Evolutionary conservation across 2,888 invertebrate species (phyloP), one percentile per base, ranked within the genome.

Genomic region (Nycteola revayana): DNA sequence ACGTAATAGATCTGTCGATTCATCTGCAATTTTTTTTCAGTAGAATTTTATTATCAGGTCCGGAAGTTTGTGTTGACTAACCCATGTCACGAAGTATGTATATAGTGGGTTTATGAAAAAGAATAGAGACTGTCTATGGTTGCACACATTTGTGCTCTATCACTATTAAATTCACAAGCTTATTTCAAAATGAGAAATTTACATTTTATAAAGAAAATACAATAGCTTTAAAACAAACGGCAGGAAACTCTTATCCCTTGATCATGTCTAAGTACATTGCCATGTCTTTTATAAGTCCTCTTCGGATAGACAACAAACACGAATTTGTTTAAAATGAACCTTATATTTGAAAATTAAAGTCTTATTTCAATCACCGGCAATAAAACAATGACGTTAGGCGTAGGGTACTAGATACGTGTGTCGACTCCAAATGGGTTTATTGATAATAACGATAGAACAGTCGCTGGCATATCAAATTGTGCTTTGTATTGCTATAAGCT

Each of bases 381-480:
- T 14, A 25, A 42, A 48, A 56, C 53, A 56, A 53, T 71, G 56
- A 63, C 60, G 56, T 60, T 56, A 46, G 55, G 47, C 44, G 46
- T 45, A 51, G 49, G 5, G 45, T 45, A 43, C 25, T 23, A 21
- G 23, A 49, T 57, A 71, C 73, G 73, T 56, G 60, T 32, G 45
- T 55, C 26, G 75, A 74, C 64, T 77, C 37, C 52, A 58, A 75
- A 77, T 75, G 48, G 65, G 47, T 61, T 68, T 66, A 63, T 68
- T 67, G 66, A 64, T 65, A 62, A 59, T 57, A 50, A 43, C 40
- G 60, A 61, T 66, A 58, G 52, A 54, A 56, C 49, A 60, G 45
- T 48, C 56, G 37, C 53, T 58, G 38, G 71, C 66, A 66, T 74
- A 62, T 57, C 51, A 65, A 69, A 53, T 34, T 56, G 44, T 28